Percentiles rank a stretch among this genome's conserved stretches.
Conservation (phyloP, 2,888 invertebrate species). For the Agrochola lota region DNA sequence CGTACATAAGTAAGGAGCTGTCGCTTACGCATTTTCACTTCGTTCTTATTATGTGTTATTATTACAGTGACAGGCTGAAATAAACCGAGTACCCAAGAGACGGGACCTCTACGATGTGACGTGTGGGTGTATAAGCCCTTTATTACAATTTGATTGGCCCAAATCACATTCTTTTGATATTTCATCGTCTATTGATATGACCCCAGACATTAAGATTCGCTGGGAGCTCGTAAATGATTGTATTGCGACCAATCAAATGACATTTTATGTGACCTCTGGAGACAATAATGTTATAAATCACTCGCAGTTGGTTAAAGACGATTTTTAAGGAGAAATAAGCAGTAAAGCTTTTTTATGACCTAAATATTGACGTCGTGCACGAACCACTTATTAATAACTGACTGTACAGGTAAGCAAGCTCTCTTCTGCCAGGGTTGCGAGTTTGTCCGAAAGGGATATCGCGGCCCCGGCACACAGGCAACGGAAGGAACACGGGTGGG, state of each 20-base stretch:
- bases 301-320: not conserved
- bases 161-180: slow-evolving; percentile 40
- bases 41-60: too few species aligned
- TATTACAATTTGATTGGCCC: slow-evolving; percentile 37
- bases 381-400: not conserved
- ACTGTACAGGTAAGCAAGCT: not conserved
- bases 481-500: too few species aligned
- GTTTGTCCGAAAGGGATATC: too few species aligned
- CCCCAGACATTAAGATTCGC: slow-evolving; percentile 13
- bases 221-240: slow-evolving; percentile 25
- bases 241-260: slow-evolving; percentile 27
- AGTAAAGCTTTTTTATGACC: not conserved
- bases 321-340: not conserved
- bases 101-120: slow-evolving; percentile 28
- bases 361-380: not conserved
- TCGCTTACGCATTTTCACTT: slow-evolving; percentile 12
- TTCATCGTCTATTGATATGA: slow-evolving; percentile 28
- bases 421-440: too few species aligned
- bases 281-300: slow-evolving; percentile 16
- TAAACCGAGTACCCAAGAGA: slow-evolving; percentile 22
- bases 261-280: slow-evolving; percentile 17
- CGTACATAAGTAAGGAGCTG: not conserved
- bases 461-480: too few species aligned
- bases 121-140: slow-evolving; percentile 30
- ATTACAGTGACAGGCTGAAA: slow-evolving; percentile 24